Conservation (phyloP, 2,113 vertebrate species). For the Ceyx cyanopectus region DNA sequence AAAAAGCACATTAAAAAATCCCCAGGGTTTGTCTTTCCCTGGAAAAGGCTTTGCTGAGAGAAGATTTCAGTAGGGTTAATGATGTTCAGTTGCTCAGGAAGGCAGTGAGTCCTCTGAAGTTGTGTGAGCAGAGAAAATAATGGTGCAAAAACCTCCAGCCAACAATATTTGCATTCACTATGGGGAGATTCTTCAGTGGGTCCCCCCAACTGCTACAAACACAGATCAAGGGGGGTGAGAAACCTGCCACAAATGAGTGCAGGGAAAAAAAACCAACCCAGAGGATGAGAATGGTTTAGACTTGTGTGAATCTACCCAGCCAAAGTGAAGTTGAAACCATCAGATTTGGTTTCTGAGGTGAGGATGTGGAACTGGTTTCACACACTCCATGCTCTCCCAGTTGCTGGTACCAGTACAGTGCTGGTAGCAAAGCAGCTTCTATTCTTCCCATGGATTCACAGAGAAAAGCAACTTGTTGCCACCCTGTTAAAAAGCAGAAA, state of each 20-base stretch:
- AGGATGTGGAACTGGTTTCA: neutral
- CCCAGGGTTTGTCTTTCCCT: neutral
- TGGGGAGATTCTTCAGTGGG: neutral
- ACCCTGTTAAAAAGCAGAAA: neutral
- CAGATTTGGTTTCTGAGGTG: neutral
- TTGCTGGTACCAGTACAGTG: neutral
- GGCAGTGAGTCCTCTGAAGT: neutral
- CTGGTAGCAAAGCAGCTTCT: neutral
- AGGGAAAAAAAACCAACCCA: no score
- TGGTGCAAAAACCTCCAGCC: accelerated
- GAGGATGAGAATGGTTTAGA: neutral
- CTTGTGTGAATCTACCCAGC: neutral
- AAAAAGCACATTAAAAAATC: neutral
- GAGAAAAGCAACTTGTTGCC: neutral
- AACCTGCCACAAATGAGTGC: neutral
- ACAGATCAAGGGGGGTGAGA: neutral
- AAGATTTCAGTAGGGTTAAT: neutral
- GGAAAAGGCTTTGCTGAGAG: neutral
- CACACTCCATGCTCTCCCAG: neutral
- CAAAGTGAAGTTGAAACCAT: neutral
- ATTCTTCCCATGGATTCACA: neutral
- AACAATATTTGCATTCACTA: neutral
- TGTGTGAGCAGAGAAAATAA: accelerated
- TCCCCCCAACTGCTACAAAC: neutral
- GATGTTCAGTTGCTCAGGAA: neutral